Evolutionary conservation across 2,888 invertebrate genomes (phyloP).

Genomic region (Xiphydria camelus): DNA sequence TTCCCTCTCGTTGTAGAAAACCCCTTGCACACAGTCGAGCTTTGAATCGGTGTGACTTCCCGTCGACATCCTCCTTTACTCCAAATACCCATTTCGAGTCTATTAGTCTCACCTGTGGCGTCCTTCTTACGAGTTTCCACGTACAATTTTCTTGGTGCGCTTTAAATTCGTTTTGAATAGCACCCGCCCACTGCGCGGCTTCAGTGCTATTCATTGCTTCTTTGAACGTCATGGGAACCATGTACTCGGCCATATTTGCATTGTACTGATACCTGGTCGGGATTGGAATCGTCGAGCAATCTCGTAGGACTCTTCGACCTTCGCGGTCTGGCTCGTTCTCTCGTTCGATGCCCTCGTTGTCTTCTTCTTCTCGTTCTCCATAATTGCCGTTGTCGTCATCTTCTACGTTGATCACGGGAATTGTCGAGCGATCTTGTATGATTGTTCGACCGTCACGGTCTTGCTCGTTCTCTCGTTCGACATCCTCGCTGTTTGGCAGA

Average conservation of each 20-base stretch:
- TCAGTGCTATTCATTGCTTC: conserved; percentile 6
- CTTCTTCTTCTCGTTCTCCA: conserved; percentile 10
- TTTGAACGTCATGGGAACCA: conserved; percentile 11
- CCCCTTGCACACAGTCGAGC: neutral
- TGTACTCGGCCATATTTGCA: too few species aligned
- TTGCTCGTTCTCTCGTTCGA: conserved; percentile 2
- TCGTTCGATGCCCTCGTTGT: neutral
- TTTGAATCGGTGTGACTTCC: neutral
- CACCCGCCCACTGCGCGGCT: neutral
- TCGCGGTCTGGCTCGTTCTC: conserved; percentile 1
- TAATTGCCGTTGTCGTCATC: conserved; percentile 2
- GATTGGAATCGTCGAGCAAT: neutral
- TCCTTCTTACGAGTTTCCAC: neutral
- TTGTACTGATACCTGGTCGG: neutral
- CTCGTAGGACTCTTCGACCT: neutral
- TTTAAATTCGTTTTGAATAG: neutral
- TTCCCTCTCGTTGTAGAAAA: neutral
- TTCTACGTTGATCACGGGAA: conserved; percentile 2
- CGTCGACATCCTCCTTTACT: neutral
- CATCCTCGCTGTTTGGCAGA: conserved; percentile 7
- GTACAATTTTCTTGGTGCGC: neutral
- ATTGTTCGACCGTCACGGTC: neutral
- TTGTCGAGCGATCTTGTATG: conserved; percentile 6
- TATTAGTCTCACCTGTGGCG: neutral
- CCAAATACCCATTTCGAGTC: neutral